These are phyloP conservation scores for Apeltes quadracus DNA, from an alignment of 2,113 vertebrate genomes.

Conservation along the genomic window DNA sequence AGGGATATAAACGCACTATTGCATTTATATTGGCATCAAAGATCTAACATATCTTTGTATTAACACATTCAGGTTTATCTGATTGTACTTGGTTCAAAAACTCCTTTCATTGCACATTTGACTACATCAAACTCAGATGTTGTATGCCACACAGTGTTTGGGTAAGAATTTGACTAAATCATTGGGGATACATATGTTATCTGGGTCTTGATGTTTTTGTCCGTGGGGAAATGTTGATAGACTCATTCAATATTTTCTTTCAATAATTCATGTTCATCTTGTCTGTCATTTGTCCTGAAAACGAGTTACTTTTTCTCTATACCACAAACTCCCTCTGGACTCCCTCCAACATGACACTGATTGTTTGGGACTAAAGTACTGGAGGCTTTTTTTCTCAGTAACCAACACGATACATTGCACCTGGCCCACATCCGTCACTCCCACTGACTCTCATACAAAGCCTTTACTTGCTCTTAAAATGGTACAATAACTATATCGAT, in stretches of 20 bases:
- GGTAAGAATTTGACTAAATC: constrained; percentile 32
- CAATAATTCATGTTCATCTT: constrained; percentile 55
- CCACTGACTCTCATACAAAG: constrained; percentile 20
- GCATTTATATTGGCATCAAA: constrained; percentile 41
- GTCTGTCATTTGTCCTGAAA: constrained; percentile 49
- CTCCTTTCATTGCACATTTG: constrained; percentile 40
- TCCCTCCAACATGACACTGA: constrained; percentile 34
- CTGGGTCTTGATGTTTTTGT: constrained; percentile 42
- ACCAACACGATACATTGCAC: constrained; percentile 35
- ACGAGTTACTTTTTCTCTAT: constrained; percentile 23
- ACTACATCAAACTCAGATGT: constrained; percentile 50
- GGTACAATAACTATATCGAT: not conserved
- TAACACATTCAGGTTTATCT: constrained; percentile 32
- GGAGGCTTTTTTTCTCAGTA: constrained; percentile 47
- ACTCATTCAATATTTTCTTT: constrained; percentile 39
- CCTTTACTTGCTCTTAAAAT: constrained; percentile 43
- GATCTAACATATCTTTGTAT: constrained; percentile 38
- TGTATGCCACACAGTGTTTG: constrained; percentile 32
- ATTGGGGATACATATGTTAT: constrained; percentile 29
- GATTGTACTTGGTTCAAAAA: constrained; percentile 46
- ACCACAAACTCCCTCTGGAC: constrained; percentile 18
- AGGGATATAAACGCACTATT: constrained; percentile 8
- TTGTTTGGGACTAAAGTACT: constrained; percentile 45
- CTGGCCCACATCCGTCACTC: constrained; percentile 59
- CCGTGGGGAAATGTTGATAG: constrained; percentile 46